These are phyloP conservation scores for Lepus europaeus DNA, from an alignment of 2,113 vertebrate species.

Conservation along the genomic window DNA sequence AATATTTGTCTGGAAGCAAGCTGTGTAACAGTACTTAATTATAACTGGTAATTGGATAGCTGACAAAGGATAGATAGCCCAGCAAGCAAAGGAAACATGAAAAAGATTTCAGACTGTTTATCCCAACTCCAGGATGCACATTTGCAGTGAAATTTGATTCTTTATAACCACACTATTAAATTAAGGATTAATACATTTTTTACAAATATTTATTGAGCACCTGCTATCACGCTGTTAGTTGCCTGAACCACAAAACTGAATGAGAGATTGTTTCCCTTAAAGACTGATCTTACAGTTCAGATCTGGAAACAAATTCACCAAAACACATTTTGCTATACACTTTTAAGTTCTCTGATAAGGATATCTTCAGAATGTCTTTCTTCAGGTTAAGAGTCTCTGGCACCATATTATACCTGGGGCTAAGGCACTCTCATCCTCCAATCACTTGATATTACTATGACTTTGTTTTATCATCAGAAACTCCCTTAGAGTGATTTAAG, in stretches of 20 bases:
- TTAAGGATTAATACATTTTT: slow-evolving; percentile 23
- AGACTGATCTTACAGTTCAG: not conserved
- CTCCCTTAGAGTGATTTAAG: not conserved
- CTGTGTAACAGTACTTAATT: not conserved
- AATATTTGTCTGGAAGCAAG: slow-evolving; percentile 22
- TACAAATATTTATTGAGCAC: not conserved
- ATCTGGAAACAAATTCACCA: not conserved
- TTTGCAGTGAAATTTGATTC: not conserved
- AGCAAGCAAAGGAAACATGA: not conserved
- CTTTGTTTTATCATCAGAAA: not conserved
- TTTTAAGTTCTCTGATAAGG: not conserved
- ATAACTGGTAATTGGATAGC: not conserved
- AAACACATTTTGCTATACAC: not conserved
- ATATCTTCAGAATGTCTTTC: not conserved
- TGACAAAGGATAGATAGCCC: not conserved
- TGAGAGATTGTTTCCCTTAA: not conserved
- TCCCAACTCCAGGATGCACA: not conserved
- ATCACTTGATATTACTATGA: not conserved
- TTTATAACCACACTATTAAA: not conserved
- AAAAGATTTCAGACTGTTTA: not conserved
- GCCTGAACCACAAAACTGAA: not conserved
- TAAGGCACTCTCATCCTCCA: not conserved
- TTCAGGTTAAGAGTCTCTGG: not conserved
- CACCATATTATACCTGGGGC: not conserved
- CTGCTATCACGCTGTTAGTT: not conserved